Percentiles rank a stretch among this genome's conserved stretches.
Evolutionary conservation across 2,113 vertebrate species (phyloP).

Genomic region (Leptosomus discolor): DNA sequence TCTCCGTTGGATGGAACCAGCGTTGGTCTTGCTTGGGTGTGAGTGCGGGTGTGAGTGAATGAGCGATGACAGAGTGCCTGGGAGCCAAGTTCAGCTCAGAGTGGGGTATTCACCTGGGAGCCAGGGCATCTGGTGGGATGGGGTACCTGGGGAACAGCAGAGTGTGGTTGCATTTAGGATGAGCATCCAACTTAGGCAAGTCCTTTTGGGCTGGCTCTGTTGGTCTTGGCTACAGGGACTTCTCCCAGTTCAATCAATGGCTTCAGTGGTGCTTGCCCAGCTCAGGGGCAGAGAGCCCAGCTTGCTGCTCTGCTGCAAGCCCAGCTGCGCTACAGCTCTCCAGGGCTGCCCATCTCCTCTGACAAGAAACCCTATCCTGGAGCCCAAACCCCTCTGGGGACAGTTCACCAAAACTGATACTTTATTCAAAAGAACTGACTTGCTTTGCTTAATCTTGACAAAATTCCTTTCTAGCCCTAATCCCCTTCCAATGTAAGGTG

Average conservation of each 20-base stretch:
- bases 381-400: constrained; percentile 31
- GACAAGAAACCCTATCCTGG: constrained; percentile 13
- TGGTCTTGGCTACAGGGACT: not conserved
- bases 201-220: not conserved
- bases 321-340: not conserved
- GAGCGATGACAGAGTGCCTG: not conserved
- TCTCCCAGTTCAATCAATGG: not conserved
- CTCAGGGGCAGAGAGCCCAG: not conserved
- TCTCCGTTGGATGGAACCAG: not conserved
- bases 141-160: not conserved
- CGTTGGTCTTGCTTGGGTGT: not conserved
- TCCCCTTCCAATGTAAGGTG: constrained; percentile 50
- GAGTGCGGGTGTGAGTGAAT: not conserved
- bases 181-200: not conserved
- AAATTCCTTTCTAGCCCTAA: constrained; percentile 57
- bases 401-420: not conserved
- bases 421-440: constrained; percentile 21
- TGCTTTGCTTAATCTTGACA: constrained; percentile 52
- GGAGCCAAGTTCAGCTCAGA: not conserved
- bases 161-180: accelerated
- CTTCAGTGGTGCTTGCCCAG: not conserved
- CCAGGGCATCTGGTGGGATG: not conserved
- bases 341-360: not conserved
- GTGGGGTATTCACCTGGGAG: not conserved
- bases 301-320: not conserved